Evolutionary conservation across 2,797 vertebrate genomes (phyloP), one percentile per base, ranked within the genome.

Genomic region (Telmatherina bonti): DNA sequence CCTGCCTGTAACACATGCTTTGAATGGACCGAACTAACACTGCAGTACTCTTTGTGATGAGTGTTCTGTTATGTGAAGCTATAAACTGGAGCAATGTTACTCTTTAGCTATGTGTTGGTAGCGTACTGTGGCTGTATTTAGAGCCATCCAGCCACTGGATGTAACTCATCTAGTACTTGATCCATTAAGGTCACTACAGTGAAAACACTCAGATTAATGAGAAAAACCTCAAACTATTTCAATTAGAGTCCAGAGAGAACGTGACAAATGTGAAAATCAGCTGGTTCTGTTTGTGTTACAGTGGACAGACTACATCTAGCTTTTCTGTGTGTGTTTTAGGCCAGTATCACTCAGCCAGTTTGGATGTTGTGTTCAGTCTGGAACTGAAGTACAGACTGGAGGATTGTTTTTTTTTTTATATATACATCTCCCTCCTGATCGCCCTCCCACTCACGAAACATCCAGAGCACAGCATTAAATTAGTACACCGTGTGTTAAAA

Each of bases 21-120:
- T 57, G 1, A 78, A 61, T 61, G 70, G 76, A 82, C 73, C 38
- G 31, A 33, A 82, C 64, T 81, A 82, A 83, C 81, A 58, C 73
- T 1, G 4, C 18, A 2, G 55, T 29, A 13, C 66, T 74, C 51
- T 4, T 56, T 10, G 3, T 22, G 12, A 69, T 31, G 20, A 62
- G 7, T 18, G 54, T 45, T 73, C 29, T 1, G n/a, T 62, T 63
- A 43, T 47, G 10, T 55, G 31, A 64, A 62, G 56, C 61, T 3
- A n/a, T 72, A 67, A 63, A 58, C 60, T 29, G 36, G 53, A 70
- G 54, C 57, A 82, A 47, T 76, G 81, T 81, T 82, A 81, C 76
- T 54, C 20, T 54, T 64, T 20, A 31, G 47, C 16, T 10, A 26
- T 49, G 13, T 66, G n/a, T 77, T 68, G 30, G 52, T 26, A 22